phyloP scores from a whole-genome alignment of 2,888 invertebrate genomes.

The Lamellibrachia satsuma region DNA sequence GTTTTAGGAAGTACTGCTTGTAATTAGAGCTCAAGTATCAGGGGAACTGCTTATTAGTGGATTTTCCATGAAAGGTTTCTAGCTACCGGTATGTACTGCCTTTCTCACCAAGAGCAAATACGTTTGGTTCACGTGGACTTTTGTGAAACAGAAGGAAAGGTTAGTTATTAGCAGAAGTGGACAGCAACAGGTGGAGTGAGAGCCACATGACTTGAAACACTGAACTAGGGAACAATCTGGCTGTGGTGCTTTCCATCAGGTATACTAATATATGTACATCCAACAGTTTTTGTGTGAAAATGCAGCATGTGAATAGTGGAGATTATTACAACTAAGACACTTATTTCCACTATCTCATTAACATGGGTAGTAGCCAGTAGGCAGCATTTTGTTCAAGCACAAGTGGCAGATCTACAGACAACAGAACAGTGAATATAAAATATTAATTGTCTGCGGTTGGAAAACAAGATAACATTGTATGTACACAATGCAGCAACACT shows the following conservation, averaged over 20 bases:
- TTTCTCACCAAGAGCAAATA: background rate
- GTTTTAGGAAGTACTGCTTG: background rate
- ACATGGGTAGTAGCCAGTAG: background rate
- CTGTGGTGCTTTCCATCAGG: background rate
- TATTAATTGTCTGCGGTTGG: background rate
- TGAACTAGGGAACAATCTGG: background rate
- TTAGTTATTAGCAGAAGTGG: background rate
- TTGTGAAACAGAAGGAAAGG: background rate
- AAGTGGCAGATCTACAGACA: background rate
- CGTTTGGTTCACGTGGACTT: background rate
- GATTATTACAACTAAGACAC: background rate
- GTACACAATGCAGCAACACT: background rate
- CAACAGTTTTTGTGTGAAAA: background rate
- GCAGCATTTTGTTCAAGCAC: constrained; percentile 8
- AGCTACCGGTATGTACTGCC: background rate
- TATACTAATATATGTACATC: background rate
- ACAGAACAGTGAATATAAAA: background rate
- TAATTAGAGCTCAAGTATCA: background rate
- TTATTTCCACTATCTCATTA: background rate
- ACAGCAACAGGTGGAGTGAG: background rate
- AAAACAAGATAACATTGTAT: background rate
- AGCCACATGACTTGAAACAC: background rate
- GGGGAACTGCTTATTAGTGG: background rate
- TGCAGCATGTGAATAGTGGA: background rate
- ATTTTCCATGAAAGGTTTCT: background rate